These are phyloP conservation scores for Dendrocopos noguchii DNA, from an alignment of 2,113 vertebrate genomes.

Conservation along the genomic window DNA sequence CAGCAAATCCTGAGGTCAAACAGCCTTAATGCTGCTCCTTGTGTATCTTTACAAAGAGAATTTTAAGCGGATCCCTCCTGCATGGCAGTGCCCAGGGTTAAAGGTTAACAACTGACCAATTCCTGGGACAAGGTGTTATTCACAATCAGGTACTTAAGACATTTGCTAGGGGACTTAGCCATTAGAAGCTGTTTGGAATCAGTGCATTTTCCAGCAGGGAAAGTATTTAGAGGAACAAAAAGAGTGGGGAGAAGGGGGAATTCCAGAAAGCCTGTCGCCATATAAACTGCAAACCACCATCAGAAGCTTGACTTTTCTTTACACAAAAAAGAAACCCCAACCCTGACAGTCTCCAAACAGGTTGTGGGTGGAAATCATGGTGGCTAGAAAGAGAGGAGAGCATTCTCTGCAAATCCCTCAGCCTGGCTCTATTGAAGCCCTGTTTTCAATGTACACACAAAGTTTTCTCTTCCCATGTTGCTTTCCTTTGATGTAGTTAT, in stretches of 20 bases:
- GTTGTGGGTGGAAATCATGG: neutral
- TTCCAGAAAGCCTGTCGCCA: conserved; percentile 55
- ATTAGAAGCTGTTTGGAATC: conserved; percentile 59
- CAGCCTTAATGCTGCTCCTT: conserved; percentile 47
- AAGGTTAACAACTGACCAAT: conserved; percentile 81
- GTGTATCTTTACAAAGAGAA: conserved; percentile 49
- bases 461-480: conserved; percentile 21
- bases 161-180: conserved; percentile 71
- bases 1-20: conserved; percentile 66
- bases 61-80: conserved; percentile 62
- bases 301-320: conserved; percentile 20
- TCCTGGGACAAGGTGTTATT: conserved; percentile 72
- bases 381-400: neutral
- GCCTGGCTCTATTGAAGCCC: neutral
- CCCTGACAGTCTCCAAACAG: conserved; percentile 29
- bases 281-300: conserved; percentile 47
- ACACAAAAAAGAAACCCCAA: neutral
- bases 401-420: neutral
- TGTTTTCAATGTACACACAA: neutral
- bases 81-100: conserved; percentile 65
- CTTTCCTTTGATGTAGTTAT: conserved; percentile 27
- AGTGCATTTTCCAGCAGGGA: conserved; percentile 63
- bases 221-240: conserved; percentile 69
- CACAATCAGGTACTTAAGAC: conserved; percentile 76
- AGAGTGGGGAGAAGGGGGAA: conserved; percentile 11